Evolutionary conservation across 2,113 vertebrate genomes (phyloP).

Genomic region (Channa maculata): DNA sequence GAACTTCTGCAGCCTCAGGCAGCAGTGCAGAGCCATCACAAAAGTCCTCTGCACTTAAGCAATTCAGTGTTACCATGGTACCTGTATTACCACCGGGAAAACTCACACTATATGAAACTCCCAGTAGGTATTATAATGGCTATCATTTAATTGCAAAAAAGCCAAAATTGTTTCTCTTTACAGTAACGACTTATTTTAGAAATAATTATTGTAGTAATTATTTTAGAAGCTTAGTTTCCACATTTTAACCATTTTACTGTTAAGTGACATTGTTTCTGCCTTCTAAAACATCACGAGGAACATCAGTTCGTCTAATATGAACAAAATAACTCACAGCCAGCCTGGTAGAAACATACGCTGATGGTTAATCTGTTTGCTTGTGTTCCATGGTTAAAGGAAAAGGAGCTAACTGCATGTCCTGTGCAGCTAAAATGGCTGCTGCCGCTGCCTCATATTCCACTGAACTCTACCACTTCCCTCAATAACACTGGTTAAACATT

Average conservation of each 20-base stretch:
- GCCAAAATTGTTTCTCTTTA: not conserved
- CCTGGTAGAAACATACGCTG: not conserved
- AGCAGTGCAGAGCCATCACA: conserved; percentile 56
- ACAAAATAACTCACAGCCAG: conserved; percentile 33
- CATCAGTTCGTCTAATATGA: not conserved
- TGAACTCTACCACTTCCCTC: conserved; percentile 65
- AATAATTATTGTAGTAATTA: not conserved
- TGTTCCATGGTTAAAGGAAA: conserved; percentile 32
- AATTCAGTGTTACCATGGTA: conserved; percentile 72
- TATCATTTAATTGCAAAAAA: not conserved
- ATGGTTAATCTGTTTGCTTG: conserved; percentile 1
- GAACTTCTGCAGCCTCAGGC: conserved; percentile 45
- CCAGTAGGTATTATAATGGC: not conserved
- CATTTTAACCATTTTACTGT: conserved; percentile 1
- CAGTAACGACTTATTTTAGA: not conserved
- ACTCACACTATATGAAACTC: not conserved
- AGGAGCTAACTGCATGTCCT: not conserved
- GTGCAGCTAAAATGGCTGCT: conserved; percentile 72
- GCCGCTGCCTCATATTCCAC: conserved; percentile 32
- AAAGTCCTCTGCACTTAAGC: conserved; percentile 65
- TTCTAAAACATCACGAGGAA: not conserved
- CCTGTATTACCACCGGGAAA: conserved; percentile 29
- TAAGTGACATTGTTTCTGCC: not conserved
- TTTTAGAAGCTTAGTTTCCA: too few species aligned
- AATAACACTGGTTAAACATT: conserved; percentile 78